phyloP scores from a whole-genome alignment of 2,113 vertebrate genomes.

The Synodontis membranacea region DNA sequence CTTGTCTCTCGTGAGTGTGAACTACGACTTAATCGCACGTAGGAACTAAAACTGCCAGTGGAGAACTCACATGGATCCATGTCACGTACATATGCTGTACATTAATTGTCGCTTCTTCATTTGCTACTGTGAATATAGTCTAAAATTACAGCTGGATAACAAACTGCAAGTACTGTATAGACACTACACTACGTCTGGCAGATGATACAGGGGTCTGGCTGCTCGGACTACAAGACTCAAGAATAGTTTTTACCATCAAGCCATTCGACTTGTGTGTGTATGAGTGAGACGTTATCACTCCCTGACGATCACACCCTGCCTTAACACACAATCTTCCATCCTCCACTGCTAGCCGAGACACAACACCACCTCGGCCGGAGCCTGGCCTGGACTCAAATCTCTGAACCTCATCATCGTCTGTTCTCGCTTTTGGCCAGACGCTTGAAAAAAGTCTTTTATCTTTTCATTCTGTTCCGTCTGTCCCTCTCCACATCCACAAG shows the following conservation, averaged over 20 bases:
- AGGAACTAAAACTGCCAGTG: background rate
- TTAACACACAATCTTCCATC: background rate
- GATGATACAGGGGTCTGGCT: no score
- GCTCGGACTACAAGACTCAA: no score
- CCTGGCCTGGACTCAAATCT: background rate
- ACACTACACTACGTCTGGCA: background rate
- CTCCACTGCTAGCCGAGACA: background rate
- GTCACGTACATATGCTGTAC: background rate
- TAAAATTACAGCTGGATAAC: background rate
- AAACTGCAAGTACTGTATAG: background rate
- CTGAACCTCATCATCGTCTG: background rate
- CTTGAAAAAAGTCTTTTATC: background rate
- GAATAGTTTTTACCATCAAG: no score
- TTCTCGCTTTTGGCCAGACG: background rate
- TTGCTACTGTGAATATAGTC: background rate
- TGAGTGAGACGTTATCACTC: background rate
- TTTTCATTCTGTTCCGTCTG: constrained; percentile 7
- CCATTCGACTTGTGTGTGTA: constrained; percentile 16
- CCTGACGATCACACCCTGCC: background rate
- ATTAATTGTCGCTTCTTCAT: background rate
- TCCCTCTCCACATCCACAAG: background rate
- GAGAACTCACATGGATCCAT: background rate
- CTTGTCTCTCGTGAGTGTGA: background rate
- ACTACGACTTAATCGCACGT: background rate
- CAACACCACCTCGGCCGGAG: background rate